Percentiles rank a stretch among this genome's conserved stretches.
These are phyloP conservation scores for Fulmarus glacialis DNA, from an alignment of 2,113 vertebrate genomes.

Conservation along the genomic window DNA sequence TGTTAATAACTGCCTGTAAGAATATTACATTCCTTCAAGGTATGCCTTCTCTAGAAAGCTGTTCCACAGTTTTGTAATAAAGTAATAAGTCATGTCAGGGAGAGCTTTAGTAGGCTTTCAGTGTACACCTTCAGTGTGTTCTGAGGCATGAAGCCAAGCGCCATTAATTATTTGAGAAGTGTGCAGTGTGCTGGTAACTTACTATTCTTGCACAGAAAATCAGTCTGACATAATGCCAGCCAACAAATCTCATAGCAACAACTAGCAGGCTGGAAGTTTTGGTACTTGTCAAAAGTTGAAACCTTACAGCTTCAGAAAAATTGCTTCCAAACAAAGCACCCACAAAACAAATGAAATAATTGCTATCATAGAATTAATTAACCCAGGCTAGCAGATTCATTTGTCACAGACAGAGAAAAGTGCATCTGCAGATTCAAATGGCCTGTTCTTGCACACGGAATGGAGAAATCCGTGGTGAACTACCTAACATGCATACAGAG, in stretches of 20 bases:
- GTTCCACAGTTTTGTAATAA: background rate
- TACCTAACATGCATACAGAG: background rate
- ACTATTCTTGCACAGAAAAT: background rate
- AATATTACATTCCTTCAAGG: background rate
- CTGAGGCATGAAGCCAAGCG: background rate
- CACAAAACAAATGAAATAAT: background rate
- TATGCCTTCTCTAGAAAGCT: background rate
- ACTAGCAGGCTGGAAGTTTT: background rate
- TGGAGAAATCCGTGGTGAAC: background rate
- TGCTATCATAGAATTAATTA: background rate
- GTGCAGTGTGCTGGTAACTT: background rate
- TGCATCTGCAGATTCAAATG: background rate
- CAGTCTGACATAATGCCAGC: background rate
- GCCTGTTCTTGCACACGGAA: background rate
- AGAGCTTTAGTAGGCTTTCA: slow-evolving; percentile 10
- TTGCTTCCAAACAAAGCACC: background rate
- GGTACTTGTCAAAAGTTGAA: background rate
- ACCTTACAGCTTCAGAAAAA: background rate
- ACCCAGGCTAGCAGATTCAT: background rate
- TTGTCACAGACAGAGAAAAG: background rate
- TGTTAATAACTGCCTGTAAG: background rate
- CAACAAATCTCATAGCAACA: background rate
- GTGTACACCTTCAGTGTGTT: background rate
- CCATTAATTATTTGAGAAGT: slow-evolving; percentile 12
- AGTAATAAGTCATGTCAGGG: background rate